Evolutionary conservation across 92 coral and sea anemone genomes (phyloP).

Genomic region (Porites divaricata): DNA sequence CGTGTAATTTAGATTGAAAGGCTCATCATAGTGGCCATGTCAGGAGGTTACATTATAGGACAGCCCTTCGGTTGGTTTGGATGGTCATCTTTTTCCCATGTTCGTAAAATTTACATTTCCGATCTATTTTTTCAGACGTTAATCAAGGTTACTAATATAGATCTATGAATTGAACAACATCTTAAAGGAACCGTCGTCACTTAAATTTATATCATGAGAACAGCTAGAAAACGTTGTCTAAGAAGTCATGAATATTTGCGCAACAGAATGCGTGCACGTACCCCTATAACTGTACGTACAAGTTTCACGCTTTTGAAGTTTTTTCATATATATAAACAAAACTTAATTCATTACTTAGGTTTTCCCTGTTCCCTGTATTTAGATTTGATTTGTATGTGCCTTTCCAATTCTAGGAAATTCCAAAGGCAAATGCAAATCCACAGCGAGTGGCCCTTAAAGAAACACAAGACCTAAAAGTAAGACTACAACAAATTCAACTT

Average conservation of each 20-base stretch:
- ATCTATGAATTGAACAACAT: too few relatives aligned
- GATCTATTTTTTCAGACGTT: background rate
- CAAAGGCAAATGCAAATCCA: slow-evolving; percentile 20
- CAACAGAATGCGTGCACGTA: background rate
- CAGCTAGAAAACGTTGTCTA: background rate
- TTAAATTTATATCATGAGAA: background rate
- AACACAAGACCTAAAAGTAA: slow-evolving; percentile 26
- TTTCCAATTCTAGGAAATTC: slow-evolving; percentile 22
- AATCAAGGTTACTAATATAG: too few relatives aligned
- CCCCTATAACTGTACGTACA: background rate
- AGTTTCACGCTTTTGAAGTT: too few relatives aligned
- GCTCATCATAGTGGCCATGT: too few relatives aligned
- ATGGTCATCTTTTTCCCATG: too few relatives aligned
- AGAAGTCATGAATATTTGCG: background rate
- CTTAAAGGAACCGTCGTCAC: background rate
- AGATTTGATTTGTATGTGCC: background rate
- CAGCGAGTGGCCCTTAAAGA: slow-evolving; percentile 38
- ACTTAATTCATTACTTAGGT: too few relatives aligned
- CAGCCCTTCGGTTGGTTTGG: too few relatives aligned
- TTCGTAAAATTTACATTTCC: too few relatives aligned
- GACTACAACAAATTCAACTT: slow-evolving; percentile 21
- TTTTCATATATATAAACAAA: too few relatives aligned
- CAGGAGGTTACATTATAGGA: too few relatives aligned
- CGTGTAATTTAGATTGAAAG: too few relatives aligned
- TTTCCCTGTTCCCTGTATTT: background rate